Base-by-base conservation (phyloP, 2,113 vertebrate species). In the Atractosteus spatula region DNA sequence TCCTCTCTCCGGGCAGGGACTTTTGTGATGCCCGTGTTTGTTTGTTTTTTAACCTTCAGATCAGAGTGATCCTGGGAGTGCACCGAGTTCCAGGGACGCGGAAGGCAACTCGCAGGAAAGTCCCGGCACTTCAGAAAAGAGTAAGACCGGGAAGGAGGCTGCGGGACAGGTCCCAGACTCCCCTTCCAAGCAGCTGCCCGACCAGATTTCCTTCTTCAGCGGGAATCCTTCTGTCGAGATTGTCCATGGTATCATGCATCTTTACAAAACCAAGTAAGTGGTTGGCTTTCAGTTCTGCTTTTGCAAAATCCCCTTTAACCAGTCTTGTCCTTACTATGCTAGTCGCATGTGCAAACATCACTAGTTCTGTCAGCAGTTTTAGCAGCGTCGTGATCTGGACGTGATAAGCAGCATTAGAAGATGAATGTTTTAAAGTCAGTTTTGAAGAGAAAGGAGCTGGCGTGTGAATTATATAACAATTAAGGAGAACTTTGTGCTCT, bases 191-290 rank as follows among this genome's bases (percentile, higher is more conserved):
- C 95, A 96, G 82, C 94, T 99, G 71, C 97, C 97, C 0, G 96
- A 99, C 71, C 95, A 99, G 90, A 98, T 99, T 72, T 97, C 96
- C 3, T 99, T 99, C 91, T 98, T 97, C 90, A 99, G 97, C 0
- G 97, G 97, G 67, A 99, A 99, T 69, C 96, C 97, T 0, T 98
- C 96, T 0, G 97, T 99, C 43, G 97, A 99, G 87, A 98, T 99
- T 0, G 90, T 98, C 71, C 97, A 99, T 3, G 97, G 97, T n/a
- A 96, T 99, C 73, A 98, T 99, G 97, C 97, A 99, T 57, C 93
- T 99, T 8, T 99, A 99, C 83, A 99, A 99, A 85, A 99, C 97
- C 75, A 98, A 98, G 97, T 99, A 83, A 94, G 96, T 55, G 41
- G 0, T 29, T 1, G 29, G 29, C 29, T 29, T 29, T 29, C 29